Evolutionary conservation across 2,888 invertebrate genomes (phyloP).

Genomic region (Coelopa pilipes): DNA sequence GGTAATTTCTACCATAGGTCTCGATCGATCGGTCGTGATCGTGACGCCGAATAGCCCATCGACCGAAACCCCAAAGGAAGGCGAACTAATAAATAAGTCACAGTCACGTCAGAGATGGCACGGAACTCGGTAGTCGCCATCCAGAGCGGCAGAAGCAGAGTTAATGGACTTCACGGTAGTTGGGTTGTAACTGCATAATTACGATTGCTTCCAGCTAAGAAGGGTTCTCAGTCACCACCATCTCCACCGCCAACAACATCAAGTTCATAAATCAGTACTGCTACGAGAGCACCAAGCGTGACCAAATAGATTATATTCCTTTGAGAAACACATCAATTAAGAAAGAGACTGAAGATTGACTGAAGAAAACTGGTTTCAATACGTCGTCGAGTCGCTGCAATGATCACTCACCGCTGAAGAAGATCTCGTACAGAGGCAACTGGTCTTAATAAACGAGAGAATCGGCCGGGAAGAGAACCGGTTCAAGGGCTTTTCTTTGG

Average conservation of each 20-base stretch:
- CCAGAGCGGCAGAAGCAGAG: neutral
- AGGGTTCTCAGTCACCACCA: neutral
- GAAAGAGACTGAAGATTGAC: neutral
- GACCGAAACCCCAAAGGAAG: too few species aligned
- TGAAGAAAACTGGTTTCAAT: slow-evolving; percentile 5
- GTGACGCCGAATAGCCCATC: too few species aligned
- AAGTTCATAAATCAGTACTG: neutral
- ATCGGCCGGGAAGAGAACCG: too few species aligned
- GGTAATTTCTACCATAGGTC: too few species aligned
- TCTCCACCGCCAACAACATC: neutral
- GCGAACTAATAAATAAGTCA: too few species aligned
- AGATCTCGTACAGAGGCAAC: too few species aligned
- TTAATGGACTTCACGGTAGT: neutral
- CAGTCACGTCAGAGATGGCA: too few species aligned
- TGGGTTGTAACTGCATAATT: neutral
- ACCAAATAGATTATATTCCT: slow-evolving; percentile 22
- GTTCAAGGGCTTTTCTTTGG: too few species aligned
- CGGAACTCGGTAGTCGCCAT: neutral
- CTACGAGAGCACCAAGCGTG: slow-evolving; percentile 21
- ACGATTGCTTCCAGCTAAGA: neutral
- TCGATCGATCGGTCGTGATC: too few species aligned
- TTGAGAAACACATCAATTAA: slow-evolving; percentile 3
- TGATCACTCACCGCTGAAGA: too few species aligned
- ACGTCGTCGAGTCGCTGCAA: neutral
- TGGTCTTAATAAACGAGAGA: too few species aligned